These are phyloP conservation scores for Acronicta psi DNA, from an alignment of 2,888 invertebrate genomes.

Conservation along the genomic window DNA sequence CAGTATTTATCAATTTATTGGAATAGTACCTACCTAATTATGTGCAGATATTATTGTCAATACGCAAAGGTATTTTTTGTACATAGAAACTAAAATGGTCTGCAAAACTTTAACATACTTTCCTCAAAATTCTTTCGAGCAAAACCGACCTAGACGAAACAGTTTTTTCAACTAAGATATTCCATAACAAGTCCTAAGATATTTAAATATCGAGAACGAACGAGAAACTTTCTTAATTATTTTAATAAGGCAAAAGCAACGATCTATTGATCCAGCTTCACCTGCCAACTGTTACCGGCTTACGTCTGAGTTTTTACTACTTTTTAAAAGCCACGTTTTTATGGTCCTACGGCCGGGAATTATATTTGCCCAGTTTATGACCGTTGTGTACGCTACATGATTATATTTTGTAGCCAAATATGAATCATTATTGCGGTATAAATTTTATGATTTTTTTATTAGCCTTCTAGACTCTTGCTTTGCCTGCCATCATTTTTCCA, in stretches of 20 bases:
- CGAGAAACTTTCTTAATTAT: constrained; percentile 70
- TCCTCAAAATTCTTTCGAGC: constrained; percentile 9
- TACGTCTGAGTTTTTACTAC: constrained; percentile 82
- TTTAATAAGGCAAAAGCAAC: constrained; percentile 64
- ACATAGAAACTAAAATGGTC: too few relatives aligned
- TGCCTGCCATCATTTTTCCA: not conserved
- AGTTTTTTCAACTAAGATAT: constrained; percentile 23
- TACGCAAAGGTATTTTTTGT: too few relatives aligned
- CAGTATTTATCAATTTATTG: too few relatives aligned
- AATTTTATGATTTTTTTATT: not conserved
- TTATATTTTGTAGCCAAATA: constrained; percentile 47
- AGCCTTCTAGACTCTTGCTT: not conserved
- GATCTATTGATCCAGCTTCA: constrained; percentile 70
- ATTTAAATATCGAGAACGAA: constrained; percentile 56
- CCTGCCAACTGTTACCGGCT: constrained; percentile 81
- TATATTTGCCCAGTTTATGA: constrained; percentile 66
- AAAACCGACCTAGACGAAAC: constrained; percentile 8
- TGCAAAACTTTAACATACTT: too few relatives aligned
- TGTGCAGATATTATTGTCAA: too few relatives aligned
- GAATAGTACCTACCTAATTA: too few relatives aligned
- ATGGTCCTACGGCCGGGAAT: constrained; percentile 63
- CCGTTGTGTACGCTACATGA: constrained; percentile 58
- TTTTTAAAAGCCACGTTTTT: constrained; percentile 81
- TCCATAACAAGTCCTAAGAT: constrained; percentile 44
- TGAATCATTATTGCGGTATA: constrained; percentile 16